A percentile compares a stretch with the other conserved stretches of the same genome.
Conservation (phyloP, 2,113 vertebrate species). For the Chinchilla lanigera region DNA sequence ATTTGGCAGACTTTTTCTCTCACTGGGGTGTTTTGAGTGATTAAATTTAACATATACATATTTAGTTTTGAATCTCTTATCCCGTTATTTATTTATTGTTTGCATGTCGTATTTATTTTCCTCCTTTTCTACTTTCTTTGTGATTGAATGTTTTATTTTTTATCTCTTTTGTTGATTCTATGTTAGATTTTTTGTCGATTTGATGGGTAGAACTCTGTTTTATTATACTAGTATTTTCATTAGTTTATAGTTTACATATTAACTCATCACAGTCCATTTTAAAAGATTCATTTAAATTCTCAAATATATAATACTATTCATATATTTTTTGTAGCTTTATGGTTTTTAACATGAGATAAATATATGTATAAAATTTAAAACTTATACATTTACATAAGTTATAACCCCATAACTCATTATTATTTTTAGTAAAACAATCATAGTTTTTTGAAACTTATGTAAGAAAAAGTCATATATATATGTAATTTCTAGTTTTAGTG, state of each 20-base stretch:
- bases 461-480: background rate
- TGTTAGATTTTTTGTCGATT: background rate
- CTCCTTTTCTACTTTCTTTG: background rate
- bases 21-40: background rate
- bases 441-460: background rate
- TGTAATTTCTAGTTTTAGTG: background rate
- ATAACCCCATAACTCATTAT: background rate
- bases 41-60: background rate
- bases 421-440: background rate
- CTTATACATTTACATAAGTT: background rate
- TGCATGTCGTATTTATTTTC: background rate
- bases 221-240: background rate
- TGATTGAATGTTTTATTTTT: background rate
- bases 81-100: background rate
- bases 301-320: background rate
- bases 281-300: background rate
- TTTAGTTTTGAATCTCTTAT: background rate
- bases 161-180: background rate
- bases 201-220: background rate
- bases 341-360: background rate
- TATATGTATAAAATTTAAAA: background rate
- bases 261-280: background rate
- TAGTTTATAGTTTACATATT: background rate
- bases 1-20: background rate
- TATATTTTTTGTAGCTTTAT: background rate